Conservation (phyloP, 2,888 invertebrate species). For the Artemia sinica region DNA sequence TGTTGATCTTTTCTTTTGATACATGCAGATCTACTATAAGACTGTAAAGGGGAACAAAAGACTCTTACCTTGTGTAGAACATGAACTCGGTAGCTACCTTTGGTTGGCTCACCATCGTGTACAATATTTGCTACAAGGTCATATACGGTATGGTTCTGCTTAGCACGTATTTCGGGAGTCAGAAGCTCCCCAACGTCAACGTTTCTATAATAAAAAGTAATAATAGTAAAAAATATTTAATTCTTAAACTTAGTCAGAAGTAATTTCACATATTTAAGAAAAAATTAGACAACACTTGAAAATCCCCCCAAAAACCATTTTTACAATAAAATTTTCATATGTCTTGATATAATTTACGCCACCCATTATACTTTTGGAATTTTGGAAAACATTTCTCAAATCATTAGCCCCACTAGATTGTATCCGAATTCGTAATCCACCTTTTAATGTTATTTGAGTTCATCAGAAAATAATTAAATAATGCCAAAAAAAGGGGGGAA, state of each 20-base stretch:
- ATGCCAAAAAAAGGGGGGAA: no score
- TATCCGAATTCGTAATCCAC: no score
- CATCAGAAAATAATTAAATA: no score
- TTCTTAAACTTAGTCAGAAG: background rate
- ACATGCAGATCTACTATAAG: no score
- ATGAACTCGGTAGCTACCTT: conserved; percentile 86
- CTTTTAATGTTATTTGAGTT: no score
- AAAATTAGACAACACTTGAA: background rate
- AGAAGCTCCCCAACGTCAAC: conserved; percentile 92
- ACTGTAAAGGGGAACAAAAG: no score
- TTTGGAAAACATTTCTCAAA: no score
- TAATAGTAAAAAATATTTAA: background rate
- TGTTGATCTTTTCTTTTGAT: no score
- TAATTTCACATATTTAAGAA: conserved; percentile 7
- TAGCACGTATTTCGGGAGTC: conserved; percentile 59
- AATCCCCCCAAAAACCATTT: background rate
- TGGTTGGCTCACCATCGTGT: conserved; percentile 88
- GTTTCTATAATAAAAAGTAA: conserved; percentile 45
- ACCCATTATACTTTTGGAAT: no score
- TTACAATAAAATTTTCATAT: no score
- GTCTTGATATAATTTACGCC: no score
- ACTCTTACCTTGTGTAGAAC: conserved; percentile 52
- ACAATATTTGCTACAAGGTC: conserved; percentile 97
- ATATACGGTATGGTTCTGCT: conserved; percentile 67
- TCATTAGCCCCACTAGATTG: no score